Conservation (phyloP, 2,113 vertebrate species). For the Charadrius vociferus region DNA sequence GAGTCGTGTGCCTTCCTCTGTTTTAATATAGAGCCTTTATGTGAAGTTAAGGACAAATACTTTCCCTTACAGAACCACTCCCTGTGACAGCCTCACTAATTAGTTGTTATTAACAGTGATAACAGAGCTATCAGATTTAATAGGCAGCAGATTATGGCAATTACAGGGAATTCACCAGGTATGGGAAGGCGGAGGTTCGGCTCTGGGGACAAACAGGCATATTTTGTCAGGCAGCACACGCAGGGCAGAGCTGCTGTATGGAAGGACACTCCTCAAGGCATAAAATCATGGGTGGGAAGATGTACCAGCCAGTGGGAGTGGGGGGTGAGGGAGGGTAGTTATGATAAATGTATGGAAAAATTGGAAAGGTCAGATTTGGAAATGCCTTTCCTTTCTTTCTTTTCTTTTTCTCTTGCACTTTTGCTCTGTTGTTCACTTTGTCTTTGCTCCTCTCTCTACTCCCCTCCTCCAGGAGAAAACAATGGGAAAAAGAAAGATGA, state of each 20-base stretch:
- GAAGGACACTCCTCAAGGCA: neutral
- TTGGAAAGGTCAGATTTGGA: neutral
- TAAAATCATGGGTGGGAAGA: neutral
- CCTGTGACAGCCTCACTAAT: constrained; percentile 45
- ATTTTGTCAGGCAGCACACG: rapidly evolving
- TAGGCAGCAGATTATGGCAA: constrained; percentile 21
- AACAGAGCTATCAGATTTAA: constrained; percentile 42
- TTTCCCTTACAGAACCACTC: neutral
- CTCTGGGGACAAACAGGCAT: neutral
- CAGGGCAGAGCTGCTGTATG: neutral
- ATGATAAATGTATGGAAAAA: neutral
- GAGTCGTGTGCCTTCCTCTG: neutral
- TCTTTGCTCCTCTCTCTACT: neutral
- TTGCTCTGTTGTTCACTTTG: neutral
- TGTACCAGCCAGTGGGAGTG: neutral
- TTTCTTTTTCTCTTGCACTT: neutral
- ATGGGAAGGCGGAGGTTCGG: neutral
- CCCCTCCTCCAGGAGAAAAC: neutral
- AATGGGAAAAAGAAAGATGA: neutral
- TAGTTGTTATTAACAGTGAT: constrained; percentile 57
- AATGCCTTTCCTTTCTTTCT: neutral
- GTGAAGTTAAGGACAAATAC: neutral
- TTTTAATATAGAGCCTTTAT: neutral
- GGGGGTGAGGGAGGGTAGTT: rapidly evolving
- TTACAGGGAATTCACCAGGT: neutral